Evolutionary conservation across 2,113 vertebrate species (phyloP).

Genomic region (Xiphophorus maculatus): DNA sequence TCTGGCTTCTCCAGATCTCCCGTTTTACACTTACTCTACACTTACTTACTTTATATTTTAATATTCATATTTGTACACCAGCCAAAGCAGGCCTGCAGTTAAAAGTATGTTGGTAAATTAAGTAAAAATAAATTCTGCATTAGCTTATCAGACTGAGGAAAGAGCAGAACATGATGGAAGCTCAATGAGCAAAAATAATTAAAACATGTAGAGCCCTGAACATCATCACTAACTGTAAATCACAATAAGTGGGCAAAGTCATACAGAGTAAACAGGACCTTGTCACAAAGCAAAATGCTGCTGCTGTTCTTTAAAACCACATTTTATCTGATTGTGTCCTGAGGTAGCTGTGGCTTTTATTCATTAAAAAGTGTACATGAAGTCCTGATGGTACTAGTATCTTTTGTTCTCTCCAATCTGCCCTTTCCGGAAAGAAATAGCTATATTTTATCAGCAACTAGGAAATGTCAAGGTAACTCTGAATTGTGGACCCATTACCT

Average conservation of each 20-base stretch:
- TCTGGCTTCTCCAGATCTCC: background rate
- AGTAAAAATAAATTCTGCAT: no score
- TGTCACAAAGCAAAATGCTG: background rate
- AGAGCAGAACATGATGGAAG: no score
- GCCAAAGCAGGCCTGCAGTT: background rate
- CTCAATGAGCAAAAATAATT: no score
- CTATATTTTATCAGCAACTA: background rate
- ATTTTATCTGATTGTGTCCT: background rate
- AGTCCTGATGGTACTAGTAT: background rate
- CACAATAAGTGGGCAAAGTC: background rate
- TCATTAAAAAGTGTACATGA: background rate
- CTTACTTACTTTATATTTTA: background rate
- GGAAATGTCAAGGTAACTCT: slow-evolving; percentile 6
- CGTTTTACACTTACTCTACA: background rate
- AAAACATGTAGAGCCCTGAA: background rate
- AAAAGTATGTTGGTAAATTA: no score
- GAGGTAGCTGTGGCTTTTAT: background rate
- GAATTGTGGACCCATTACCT: slow-evolving; percentile 31
- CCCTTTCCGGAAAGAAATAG: background rate
- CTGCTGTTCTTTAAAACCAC: background rate
- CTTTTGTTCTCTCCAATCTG: background rate
- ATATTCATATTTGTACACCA: background rate
- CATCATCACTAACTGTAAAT: background rate
- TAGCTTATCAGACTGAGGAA: no score
- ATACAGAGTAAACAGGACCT: no score